These are phyloP conservation scores for Aurelia aurita DNA, from an alignment of 30 jellyfish, hydroid and myxozoan species.

Conservation along the genomic window DNA sequence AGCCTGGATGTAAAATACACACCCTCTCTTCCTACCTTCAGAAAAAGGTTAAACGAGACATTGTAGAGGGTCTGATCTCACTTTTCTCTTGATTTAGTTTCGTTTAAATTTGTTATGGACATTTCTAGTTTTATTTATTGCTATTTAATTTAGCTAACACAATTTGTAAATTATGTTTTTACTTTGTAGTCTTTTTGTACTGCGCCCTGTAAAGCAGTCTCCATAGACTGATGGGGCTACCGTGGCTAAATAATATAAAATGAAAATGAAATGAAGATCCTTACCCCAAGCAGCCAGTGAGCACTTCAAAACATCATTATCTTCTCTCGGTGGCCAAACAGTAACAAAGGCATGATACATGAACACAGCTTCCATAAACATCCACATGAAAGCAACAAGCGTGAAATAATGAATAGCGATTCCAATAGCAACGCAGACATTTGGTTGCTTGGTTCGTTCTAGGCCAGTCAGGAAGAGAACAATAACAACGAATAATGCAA, in stretches of 20 bases:
- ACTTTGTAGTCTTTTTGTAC: too few species aligned
- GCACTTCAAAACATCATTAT: constrained; percentile 89
- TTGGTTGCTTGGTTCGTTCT: constrained; percentile 80
- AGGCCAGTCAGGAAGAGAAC: constrained; percentile 91
- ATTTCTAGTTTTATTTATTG: too few species aligned
- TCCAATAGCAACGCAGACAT: constrained; percentile 89
- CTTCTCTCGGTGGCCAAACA: constrained; percentile 99
- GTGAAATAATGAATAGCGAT: constrained; percentile 89
- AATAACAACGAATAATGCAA: constrained; percentile 84
- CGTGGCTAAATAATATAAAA: too few species aligned
- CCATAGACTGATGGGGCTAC: too few species aligned
- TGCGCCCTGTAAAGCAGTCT: too few species aligned
- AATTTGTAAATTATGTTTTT: too few species aligned
- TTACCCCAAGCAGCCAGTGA: constrained; percentile 97
- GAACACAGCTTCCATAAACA: constrained; percentile 97
- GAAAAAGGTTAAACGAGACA: too few species aligned
- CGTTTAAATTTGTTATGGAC: too few species aligned
- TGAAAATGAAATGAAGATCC: not conserved
- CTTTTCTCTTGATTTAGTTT: too few species aligned
- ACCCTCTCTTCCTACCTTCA: too few species aligned
- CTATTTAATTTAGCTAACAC: too few species aligned
- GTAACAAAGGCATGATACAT: constrained; percentile 97
- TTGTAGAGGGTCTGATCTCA: too few species aligned
- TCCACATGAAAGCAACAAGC: constrained; percentile 96
- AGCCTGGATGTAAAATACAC: not conserved